Evolutionary conservation across 2,797 vertebrate species (phyloP).

Genomic region (Cyprinella venusta): DNA sequence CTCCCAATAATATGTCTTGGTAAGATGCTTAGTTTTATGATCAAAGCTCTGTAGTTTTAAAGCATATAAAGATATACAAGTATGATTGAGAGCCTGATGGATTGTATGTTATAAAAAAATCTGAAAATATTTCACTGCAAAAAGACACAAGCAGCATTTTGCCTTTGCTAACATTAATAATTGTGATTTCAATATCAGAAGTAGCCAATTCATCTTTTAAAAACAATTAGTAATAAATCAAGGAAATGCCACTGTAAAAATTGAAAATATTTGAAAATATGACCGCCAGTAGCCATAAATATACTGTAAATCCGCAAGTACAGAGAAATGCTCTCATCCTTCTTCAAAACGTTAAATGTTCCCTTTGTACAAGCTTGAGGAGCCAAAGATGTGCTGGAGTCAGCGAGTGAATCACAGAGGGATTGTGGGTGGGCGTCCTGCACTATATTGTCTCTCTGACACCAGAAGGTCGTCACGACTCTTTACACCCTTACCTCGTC

Average conservation of each 20-base stretch:
- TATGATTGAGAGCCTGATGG: too few species aligned
- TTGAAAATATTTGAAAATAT: neutral
- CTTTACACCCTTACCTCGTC: constrained; percentile 11
- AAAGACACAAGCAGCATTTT: neutral
- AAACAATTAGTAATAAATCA: neutral
- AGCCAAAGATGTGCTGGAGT: neutral
- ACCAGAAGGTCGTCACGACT: constrained; percentile 46
- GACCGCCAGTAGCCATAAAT: neutral
- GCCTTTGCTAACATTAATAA: neutral
- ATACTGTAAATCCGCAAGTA: neutral
- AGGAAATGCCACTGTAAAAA: neutral
- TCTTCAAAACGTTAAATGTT: neutral
- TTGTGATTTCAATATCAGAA: neutral
- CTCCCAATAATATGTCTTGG: neutral
- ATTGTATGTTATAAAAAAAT: too few species aligned
- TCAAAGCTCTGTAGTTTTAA: too few species aligned
- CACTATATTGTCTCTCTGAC: constrained; percentile 43
- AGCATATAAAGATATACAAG: too few species aligned
- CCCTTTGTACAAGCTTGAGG: neutral
- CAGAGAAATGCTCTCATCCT: neutral
- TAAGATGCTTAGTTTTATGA: too few species aligned
- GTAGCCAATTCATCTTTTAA: neutral
- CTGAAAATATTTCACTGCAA: neutral
- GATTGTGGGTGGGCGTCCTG: constrained; percentile 22
- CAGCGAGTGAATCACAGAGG: neutral